Conservation (phyloP, 2,797 vertebrate genomes). For the Halcyon leucocephala region DNA sequence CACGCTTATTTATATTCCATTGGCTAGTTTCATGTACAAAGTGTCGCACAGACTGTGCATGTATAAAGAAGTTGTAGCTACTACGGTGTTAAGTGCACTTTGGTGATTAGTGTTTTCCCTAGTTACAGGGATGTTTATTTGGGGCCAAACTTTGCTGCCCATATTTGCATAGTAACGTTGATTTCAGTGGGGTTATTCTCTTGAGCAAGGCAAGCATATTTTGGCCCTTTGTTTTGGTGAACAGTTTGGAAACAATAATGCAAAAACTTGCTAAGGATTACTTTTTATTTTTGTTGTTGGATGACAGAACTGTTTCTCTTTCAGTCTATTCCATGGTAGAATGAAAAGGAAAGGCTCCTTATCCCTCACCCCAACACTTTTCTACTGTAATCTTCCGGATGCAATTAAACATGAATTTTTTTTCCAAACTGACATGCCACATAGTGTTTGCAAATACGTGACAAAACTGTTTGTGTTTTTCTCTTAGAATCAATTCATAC, state of each 20-base stretch:
- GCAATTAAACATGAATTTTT: not conserved
- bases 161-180: conserved; percentile 19
- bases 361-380: not conserved
- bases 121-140: conserved; percentile 67
- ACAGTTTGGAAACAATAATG: conserved; percentile 44
- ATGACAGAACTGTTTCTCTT: not conserved
- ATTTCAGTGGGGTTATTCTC: conserved; percentile 2
- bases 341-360: conserved; percentile 46
- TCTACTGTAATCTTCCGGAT: conserved; percentile 4
- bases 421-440: not conserved
- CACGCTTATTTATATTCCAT: conserved; percentile 79
- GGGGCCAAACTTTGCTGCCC: conserved; percentile 61
- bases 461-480: conserved; percentile 36
- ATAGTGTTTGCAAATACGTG: not conserved
- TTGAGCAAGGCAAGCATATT: conserved; percentile 17
- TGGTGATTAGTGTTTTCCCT: conserved; percentile 76
- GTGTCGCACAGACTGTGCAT: conserved; percentile 80
- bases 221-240: conserved; percentile 60
- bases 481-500: not conserved
- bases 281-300: conserved; percentile 6
- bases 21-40: conserved; percentile 66
- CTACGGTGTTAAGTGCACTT: conserved; percentile 79
- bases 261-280: conserved; percentile 35
- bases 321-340: conserved; percentile 53
- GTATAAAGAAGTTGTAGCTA: conserved; percentile 76